Percentiles rank a stretch among this genome's conserved stretches.
Evolutionary conservation across 92 coral and sea anemone genomes (phyloP).

Genomic region (Diadumene lineata): DNA sequence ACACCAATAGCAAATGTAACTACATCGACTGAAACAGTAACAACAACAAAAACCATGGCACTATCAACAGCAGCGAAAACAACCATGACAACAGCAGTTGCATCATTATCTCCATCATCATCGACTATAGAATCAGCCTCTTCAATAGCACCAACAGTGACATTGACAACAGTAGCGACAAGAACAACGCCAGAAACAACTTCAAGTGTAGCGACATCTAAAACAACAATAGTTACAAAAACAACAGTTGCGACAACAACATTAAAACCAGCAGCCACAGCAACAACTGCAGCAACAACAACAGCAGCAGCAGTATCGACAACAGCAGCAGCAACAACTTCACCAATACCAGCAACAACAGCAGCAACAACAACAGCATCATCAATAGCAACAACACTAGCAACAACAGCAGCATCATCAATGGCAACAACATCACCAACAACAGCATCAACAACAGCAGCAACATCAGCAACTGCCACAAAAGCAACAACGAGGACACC

Average conservation of each 20-base stretch:
- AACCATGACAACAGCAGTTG: background rate
- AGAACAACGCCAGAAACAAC: background rate
- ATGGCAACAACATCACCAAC: background rate
- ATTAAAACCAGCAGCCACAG: background rate
- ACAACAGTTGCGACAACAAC: background rate
- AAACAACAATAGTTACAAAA: background rate
- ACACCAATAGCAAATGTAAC: background rate
- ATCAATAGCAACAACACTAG: background rate
- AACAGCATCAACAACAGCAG: background rate
- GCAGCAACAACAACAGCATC: background rate
- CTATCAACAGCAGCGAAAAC: background rate
- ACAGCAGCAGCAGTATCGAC: background rate
- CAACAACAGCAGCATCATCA: background rate
- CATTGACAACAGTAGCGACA: background rate
- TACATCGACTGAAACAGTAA: background rate
- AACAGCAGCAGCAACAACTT: background rate
- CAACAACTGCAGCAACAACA: background rate
- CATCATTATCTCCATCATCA: background rate
- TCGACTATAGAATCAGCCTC: background rate
- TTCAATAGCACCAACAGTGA: background rate
- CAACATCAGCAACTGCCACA: background rate
- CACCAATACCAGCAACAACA: background rate
- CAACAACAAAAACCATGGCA: background rate
- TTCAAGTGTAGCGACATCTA: background rate
- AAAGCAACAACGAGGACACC: background rate